These are phyloP conservation scores for Ectobius pallidus DNA, from an alignment of 2,888 invertebrate genomes.

Conservation along the genomic window DNA sequence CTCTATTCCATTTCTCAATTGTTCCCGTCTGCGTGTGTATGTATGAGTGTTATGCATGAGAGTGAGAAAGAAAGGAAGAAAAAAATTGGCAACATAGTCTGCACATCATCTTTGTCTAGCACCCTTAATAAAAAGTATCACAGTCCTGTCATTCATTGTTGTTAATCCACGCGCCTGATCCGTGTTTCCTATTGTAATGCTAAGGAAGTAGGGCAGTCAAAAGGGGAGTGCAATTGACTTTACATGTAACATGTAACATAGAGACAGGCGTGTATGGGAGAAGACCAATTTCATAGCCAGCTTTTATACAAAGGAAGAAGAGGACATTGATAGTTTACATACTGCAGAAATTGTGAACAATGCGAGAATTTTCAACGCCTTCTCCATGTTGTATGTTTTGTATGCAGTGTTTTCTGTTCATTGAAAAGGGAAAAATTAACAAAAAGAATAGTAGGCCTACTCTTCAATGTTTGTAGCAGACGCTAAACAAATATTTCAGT, in stretches of 20 bases:
- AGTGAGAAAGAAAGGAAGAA: too few relatives aligned
- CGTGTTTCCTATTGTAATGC: constrained; percentile 32
- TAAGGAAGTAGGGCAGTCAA: constrained; percentile 24
- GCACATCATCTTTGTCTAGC: constrained; percentile 27
- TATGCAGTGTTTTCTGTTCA: too few relatives aligned
- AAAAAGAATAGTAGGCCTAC: too few relatives aligned
- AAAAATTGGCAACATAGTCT: constrained; percentile 28
- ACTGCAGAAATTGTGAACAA: constrained; percentile 7
- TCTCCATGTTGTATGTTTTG: background rate
- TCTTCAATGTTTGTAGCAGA: too few relatives aligned
- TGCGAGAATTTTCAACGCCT: constrained; percentile 9
- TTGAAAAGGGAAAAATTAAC: too few relatives aligned
- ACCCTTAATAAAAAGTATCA: constrained; percentile 29
- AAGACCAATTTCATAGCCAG: constrained; percentile 13
- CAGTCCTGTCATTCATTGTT: constrained; percentile 31
- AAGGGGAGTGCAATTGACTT: constrained; percentile 30
- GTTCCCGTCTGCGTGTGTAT: too few relatives aligned
- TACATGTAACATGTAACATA: constrained; percentile 32
- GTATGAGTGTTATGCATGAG: too few relatives aligned
- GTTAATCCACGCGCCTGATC: constrained; percentile 29
- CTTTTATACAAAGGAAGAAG: background rate
- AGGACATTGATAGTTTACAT: constrained; percentile 2
- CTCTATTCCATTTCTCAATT: too few relatives aligned
- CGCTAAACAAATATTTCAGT: too few relatives aligned
- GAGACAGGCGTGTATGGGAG: constrained; percentile 2